phyloP scores from a whole-genome alignment of 2,888 invertebrate genomes.

The Alsophila aescularia region DNA sequence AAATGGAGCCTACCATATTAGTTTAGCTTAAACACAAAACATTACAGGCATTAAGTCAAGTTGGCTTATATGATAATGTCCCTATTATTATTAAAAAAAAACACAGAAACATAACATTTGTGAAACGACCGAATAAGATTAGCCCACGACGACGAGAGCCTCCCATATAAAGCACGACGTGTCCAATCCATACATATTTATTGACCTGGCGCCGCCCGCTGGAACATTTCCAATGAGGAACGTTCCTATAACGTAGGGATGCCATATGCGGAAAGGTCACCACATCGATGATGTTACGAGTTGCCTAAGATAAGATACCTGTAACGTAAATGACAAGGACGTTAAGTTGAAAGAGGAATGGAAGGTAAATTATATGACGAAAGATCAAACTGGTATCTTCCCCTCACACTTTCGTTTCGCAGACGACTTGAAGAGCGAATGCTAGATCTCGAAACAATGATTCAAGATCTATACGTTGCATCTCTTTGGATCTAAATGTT shows the following conservation, averaged over 20 bases:
- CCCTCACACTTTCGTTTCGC: too few relatives aligned
- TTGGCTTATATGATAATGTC: background rate
- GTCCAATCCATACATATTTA: conserved; percentile 68
- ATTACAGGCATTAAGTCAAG: too few relatives aligned
- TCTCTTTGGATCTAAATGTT: too few relatives aligned
- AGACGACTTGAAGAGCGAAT: too few relatives aligned
- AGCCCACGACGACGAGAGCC: background rate
- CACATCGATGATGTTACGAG: conserved; percentile 9
- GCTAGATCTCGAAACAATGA: too few relatives aligned
- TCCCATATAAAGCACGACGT: conserved; percentile 33
- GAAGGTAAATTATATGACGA: too few relatives aligned
- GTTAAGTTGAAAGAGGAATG: too few relatives aligned
- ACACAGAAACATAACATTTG: too few relatives aligned
- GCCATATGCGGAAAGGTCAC: conserved; percentile 6
- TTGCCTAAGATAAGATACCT: background rate
- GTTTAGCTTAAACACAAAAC: too few relatives aligned
- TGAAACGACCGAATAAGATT: background rate
- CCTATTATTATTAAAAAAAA: conserved; percentile 12
- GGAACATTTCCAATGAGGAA: conserved; percentile 51
- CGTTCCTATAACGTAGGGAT: conserved; percentile 20
- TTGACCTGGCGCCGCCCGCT: conserved; percentile 48
- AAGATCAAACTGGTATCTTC: too few relatives aligned
- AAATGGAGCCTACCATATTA: too few relatives aligned
- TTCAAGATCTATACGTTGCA: too few relatives aligned
- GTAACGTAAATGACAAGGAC: background rate